Evolutionary conservation across 2,113 vertebrate species (phyloP).

Genomic region (Xiphorhynchus elegans): DNA sequence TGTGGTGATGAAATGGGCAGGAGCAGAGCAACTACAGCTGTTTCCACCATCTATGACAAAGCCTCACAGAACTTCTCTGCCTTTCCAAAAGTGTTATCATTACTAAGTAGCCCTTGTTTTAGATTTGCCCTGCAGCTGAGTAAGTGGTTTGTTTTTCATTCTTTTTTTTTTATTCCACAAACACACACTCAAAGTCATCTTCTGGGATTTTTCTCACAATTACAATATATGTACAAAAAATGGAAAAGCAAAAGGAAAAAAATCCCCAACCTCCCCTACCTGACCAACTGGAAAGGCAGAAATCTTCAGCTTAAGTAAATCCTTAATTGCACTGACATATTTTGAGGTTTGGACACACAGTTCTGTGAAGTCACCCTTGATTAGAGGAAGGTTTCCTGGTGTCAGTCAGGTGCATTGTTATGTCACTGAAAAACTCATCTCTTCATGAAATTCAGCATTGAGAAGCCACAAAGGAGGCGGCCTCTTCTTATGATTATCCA

Average conservation of each 20-base stretch:
- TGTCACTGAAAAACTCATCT: neutral
- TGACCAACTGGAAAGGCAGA: neutral
- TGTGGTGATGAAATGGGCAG: neutral
- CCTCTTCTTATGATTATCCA: neutral
- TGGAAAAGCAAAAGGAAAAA: fast-evolving
- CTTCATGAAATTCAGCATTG: neutral
- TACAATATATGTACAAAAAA: neutral
- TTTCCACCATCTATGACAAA: neutral
- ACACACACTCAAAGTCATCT: neutral
- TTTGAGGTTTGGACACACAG: neutral
- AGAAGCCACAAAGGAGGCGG: neutral
- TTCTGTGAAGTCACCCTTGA: neutral
- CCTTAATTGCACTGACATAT: neutral
- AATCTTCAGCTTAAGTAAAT: neutral
- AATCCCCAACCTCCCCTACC: too few relatives aligned
- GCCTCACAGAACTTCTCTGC: neutral
- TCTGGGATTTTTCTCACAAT: neutral
- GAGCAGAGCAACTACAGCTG: neutral
- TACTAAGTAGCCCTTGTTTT: neutral
- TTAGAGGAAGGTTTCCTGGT: neutral
- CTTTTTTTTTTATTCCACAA: neutral
- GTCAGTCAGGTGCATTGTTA: neutral
- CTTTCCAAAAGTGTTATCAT: neutral
- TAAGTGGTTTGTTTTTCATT: neutral
- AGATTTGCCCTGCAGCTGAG: neutral